Percentiles rank a stretch among this genome's conserved stretches.
Evolutionary conservation across 2,113 vertebrate species (phyloP).

Genomic region (Mobula hypostoma): DNA sequence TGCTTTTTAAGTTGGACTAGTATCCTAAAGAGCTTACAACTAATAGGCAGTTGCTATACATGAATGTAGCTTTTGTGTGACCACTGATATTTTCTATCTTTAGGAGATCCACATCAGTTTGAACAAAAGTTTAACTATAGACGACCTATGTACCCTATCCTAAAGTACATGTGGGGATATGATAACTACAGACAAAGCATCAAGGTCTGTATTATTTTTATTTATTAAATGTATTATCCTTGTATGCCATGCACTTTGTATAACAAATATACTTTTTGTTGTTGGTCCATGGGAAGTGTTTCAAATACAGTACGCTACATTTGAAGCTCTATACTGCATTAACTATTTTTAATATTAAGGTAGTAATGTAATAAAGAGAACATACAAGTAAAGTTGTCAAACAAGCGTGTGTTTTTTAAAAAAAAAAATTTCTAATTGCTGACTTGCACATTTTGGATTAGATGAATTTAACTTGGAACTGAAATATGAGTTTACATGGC

Average conservation of each 20-base stretch:
- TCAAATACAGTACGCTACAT: neutral
- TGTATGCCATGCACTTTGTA: neutral
- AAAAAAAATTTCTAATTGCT: neutral
- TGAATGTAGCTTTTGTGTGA: neutral
- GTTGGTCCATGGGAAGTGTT: neutral
- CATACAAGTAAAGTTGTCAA: neutral
- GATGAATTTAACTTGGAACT: neutral
- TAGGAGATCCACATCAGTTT: conserved; percentile 97
- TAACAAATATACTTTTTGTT: neutral
- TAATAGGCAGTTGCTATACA: neutral
- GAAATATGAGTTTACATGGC: neutral
- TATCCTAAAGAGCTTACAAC: neutral
- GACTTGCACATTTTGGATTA: neutral
- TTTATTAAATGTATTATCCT: neutral
- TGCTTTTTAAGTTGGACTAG: neutral
- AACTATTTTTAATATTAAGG: neutral
- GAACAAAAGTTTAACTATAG: conserved; percentile 99
- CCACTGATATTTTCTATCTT: neutral
- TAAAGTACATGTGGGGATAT: conserved; percentile 91
- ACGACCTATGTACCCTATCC: conserved; percentile 95
- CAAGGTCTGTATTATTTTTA: conserved; percentile 61
- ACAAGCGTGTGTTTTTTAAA: too few species aligned
- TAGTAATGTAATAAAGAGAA: neutral
- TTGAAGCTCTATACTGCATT: neutral
- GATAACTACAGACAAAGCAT: conserved; percentile 82